These are phyloP conservation scores for Rhodinocichla rosea DNA, from an alignment of 2,113 vertebrate species.

Conservation along the genomic window DNA sequence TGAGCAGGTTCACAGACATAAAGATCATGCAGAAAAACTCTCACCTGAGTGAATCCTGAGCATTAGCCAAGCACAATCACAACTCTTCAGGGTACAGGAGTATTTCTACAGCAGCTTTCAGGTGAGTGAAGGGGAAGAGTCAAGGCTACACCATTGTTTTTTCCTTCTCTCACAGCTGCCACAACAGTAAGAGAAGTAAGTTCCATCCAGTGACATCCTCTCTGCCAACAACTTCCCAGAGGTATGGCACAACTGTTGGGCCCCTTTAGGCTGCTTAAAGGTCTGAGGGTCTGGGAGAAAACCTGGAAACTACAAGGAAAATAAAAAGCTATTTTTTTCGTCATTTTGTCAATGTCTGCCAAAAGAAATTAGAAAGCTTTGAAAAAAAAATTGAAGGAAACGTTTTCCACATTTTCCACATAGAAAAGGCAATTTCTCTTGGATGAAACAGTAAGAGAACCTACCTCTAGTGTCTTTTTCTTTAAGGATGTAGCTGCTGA, in stretches of 20 bases:
- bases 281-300: not conserved
- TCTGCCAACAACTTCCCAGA: not conserved
- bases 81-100: not conserved
- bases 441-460: not conserved
- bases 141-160: not conserved
- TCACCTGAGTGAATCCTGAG: not conserved
- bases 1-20: not conserved
- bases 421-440: not conserved
- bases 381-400: not conserved
- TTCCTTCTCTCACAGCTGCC: not conserved
- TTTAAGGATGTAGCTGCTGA: not conserved
- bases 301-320: not conserved
- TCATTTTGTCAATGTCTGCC: not conserved
- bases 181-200: accelerated
- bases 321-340: not conserved
- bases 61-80: not conserved
- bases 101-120: not conserved
- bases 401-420: not conserved
- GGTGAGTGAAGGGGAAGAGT: not conserved
- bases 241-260: not conserved
- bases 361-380: not conserved
- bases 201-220: not conserved
- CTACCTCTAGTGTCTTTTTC: not conserved
- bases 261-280: not conserved
- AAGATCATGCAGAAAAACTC: not conserved